Base-by-base conservation (phyloP, 1,140 invertebrate species). In the Hermetia illucens region DNA sequence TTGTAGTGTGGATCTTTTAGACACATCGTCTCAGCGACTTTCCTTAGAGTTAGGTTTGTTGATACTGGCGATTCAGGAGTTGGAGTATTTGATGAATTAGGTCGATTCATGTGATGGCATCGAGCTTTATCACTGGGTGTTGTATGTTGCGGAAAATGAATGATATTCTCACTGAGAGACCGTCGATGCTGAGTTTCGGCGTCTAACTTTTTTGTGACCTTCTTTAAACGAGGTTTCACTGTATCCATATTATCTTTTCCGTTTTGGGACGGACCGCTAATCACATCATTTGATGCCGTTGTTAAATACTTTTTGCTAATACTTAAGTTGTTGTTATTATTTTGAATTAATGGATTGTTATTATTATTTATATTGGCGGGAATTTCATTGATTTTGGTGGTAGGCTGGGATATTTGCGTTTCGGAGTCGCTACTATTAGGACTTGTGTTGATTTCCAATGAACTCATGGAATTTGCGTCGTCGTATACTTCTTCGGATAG, bases 1-100 rank as follows among this genome's bases (percentile, higher is more conserved):
- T 73, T 72, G 49, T 83, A 83, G 49, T 86, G 78, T 21, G 80
- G 77, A 64, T 89, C 83, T 48, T 80, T 71, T 31, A 76, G 68
- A 49, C 79, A 79, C 70, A 86, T 85, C 15, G 77, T 72, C 57
- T 83, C 79, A 17, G 78, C 80, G 1, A 83, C 66, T 40, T 74
- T 66, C 34, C 67, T 67, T 21, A 73, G 58, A 13, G 67, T 68
- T 25, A 69, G 56, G 22, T 65, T 64, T 19, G 52, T 49, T 16
- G 58, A 54, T 4, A 61, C 55, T 2, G 62, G 54, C 22, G 48
- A 52, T 38, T 55, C 40, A 15, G 39, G 24, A 27, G 43, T 13
- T 22, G 48, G 39, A 51, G 42, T 18, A 44, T 54, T 10, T 52
- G 55, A 48, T 16, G 55, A 58, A 17, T 58, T 48, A 27, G 58